A percentile compares a stretch with the other conserved stretches of the same genome.
Evolutionary conservation across 2,888 invertebrate species (phyloP).

Genomic region (Volucella bombylans): DNA sequence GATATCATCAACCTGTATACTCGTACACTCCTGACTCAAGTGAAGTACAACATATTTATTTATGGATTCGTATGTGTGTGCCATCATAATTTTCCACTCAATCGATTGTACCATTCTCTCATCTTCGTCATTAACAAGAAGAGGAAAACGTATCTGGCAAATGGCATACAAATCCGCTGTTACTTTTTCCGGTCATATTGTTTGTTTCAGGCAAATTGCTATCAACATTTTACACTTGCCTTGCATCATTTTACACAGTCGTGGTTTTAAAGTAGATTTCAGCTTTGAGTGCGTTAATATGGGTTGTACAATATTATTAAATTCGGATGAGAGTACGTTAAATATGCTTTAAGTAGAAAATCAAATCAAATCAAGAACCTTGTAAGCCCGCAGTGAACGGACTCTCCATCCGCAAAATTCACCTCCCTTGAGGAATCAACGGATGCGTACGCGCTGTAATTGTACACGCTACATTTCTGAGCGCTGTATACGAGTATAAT

Average conservation of each 20-base stretch:
- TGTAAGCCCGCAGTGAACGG: constrained; percentile 9
- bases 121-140: constrained; percentile 23
- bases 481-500: constrained; percentile 53
- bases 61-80: neutral
- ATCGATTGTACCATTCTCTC: constrained; percentile 22
- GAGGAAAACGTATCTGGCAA: neutral
- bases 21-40: neutral
- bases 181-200: constrained; percentile 11
- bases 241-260: neutral
- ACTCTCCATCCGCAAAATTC: constrained; percentile 21
- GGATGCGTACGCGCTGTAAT: constrained; percentile 48
- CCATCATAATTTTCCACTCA: constrained; percentile 45
- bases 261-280: constrained; percentile 28
- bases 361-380: constrained; percentile 40
- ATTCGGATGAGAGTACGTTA: neutral
- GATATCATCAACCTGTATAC: constrained; percentile 22
- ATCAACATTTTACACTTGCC: neutral
- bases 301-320: constrained; percentile 15
- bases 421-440: constrained; percentile 29
- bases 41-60: neutral
- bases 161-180: constrained; percentile 4
- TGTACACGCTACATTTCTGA: constrained; percentile 36
- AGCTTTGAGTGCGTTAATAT: constrained; percentile 6
- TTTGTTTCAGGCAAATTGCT: neutral
- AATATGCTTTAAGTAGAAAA: constrained; percentile 52